These are phyloP conservation scores for Ailurus styani DNA, from an alignment of 2,113 vertebrate species.

Conservation along the genomic window DNA sequence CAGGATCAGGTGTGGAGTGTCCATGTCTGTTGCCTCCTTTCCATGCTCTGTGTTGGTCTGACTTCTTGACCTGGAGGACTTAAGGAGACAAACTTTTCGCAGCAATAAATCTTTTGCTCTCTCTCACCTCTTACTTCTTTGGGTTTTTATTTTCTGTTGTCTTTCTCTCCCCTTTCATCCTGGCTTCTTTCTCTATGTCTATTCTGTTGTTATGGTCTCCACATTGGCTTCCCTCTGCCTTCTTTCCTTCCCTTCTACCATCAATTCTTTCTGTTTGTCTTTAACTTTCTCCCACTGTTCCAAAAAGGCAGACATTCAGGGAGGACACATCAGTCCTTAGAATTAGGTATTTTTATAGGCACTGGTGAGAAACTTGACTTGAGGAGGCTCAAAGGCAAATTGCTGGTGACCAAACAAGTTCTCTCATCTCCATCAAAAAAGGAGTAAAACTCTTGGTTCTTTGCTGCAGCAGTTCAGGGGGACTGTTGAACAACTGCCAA, in stretches of 20 bases:
- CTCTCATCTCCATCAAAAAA: constrained; percentile 21
- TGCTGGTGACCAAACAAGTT: background rate
- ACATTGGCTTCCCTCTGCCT: background rate
- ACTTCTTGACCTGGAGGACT: background rate
- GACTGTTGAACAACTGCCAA: background rate
- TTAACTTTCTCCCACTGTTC: background rate
- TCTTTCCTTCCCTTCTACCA: background rate
- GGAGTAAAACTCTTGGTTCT: constrained; percentile 35
- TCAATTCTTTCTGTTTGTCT: background rate
- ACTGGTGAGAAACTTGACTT: background rate
- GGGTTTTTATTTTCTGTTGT: background rate
- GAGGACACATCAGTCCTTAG: background rate
- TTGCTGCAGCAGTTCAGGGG: constrained; percentile 46
- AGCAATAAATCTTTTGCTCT: background rate
- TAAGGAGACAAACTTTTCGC: constrained; percentile 10
- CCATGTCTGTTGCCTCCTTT: constrained; percentile 4
- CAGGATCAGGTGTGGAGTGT: background rate
- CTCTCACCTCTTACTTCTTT: background rate
- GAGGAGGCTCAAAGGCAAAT: background rate
- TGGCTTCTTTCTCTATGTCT: constrained; percentile 37
- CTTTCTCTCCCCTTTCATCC: background rate
- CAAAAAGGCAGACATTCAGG: background rate
- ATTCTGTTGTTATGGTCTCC: background rate
- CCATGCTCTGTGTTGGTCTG: constrained; percentile 7
- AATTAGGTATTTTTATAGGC: background rate